Evolutionary conservation across 2,888 invertebrate genomes (phyloP).

Genomic region (Macrosoma leucophasiata): DNA sequence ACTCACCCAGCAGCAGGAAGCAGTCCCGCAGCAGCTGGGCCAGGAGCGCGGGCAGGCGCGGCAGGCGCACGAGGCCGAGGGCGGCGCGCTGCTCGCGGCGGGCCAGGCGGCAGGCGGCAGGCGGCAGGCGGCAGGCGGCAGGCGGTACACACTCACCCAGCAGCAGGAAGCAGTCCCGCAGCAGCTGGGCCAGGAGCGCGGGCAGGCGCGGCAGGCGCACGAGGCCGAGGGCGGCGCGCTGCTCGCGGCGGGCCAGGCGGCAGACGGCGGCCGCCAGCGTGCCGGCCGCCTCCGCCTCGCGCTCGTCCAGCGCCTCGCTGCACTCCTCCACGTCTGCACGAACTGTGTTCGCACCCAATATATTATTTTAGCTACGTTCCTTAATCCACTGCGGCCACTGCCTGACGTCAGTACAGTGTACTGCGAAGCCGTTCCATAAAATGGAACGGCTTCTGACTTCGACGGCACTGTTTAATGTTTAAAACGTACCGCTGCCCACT

Average conservation of each 20-base stretch:
- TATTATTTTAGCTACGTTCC: no score
- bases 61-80: slow-evolving; percentile 84
- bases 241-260: slow-evolving; percentile 91
- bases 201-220: slow-evolving; percentile 88
- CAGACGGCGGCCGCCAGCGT: slow-evolving; percentile 88
- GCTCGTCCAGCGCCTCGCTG: slow-evolving; percentile 53
- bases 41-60: no score
- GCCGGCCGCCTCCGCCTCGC: slow-evolving; percentile 65
- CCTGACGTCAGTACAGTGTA: no score
- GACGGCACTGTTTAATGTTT: no score
- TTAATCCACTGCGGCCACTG: no score
- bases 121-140: not conserved
- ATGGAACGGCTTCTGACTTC: no score
- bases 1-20: no score
- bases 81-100: slow-evolving; percentile 89
- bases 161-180: slow-evolving; percentile 88
- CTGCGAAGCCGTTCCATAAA: no score
- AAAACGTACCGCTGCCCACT: no score
- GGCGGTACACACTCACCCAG: slow-evolving; percentile 69
- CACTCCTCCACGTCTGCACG: slow-evolving; percentile 49
- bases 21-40: no score
- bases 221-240: slow-evolving; percentile 87
- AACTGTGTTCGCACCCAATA: no score
- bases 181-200: slow-evolving; percentile 87
- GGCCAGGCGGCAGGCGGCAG: not conserved